Evolutionary conservation across 2,113 vertebrate genomes (phyloP), one percentile per base, ranked within the genome.

Genomic region (Laticauda laticaudata): DNA sequence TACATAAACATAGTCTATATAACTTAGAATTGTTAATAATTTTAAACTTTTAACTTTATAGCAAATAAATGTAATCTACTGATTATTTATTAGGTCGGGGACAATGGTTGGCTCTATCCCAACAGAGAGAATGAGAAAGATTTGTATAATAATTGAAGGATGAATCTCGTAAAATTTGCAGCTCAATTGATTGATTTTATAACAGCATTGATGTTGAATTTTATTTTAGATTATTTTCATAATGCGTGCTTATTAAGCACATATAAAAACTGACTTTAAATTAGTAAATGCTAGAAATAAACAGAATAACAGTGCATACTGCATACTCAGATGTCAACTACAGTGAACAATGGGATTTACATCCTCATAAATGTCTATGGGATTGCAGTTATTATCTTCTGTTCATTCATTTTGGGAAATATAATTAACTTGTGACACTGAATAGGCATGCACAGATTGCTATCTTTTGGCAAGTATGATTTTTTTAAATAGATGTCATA

Each of bases 1-100:
- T 24, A 61, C 96, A 54, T 57, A 90, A 96, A 97, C 96, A 93
- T 95, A 93, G 45, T 97, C 89, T 86, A 90, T 97, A 97, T 12
- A 61, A 61, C 9, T 61, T 26, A 64, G 59, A 29, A 64, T 64
- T 64, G 10, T 64, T 29, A 64, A 64, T 34, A 34, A 18, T 75
- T 75, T n/a, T 75, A 34, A 64, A 75, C 15, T 34, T 3, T 75
- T n/a, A 69, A n/a, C 61, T 12, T 75, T 34, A 75, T 34, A 75
- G 34, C n/a, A 75, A 75, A 34, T 75, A n/a, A 75, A 75, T 75
- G n/a, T 75, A 34, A 34, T 75, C 14, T 18, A 34, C n/a, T 75
- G n/a, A 75, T 75, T 34, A 75, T 75, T 75, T 75, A 75, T 75
- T 75, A 75, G 7, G 69, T 75, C 1, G 15, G 14, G 21, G 92